A percentile compares a stretch with the other conserved stretches of the same genome.
phyloP scores from a whole-genome alignment of 2,888 invertebrate genomes.

The Tricholauxania praeusta region DNA sequence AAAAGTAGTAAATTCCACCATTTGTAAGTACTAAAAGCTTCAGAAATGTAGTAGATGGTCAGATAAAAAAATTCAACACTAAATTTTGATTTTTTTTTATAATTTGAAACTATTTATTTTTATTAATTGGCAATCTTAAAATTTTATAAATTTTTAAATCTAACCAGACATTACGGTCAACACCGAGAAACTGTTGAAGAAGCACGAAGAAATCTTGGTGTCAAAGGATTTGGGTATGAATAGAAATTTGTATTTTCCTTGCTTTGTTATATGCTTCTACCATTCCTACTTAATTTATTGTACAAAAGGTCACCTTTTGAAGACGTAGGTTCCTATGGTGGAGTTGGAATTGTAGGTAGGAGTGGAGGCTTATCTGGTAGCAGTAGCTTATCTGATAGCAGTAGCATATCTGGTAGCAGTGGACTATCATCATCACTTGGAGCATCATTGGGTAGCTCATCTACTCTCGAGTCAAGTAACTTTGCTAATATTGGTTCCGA shows the following conservation, averaged over 20 bases:
- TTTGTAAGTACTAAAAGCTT: conserved; percentile 60
- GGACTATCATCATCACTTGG: conserved; percentile 22
- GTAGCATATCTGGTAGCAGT: conserved; percentile 17
- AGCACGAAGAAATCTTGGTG: conserved; percentile 56
- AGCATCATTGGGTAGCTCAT: conserved; percentile 41
- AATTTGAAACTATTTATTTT: conserved; percentile 49
- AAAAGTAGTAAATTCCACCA: conserved; percentile 49
- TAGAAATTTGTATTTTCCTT: neutral
- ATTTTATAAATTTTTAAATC: conserved; percentile 15
- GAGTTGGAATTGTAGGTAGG: conserved; percentile 53
- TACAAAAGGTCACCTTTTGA: conserved; percentile 50
- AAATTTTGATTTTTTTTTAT: conserved; percentile 50
- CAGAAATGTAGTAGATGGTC: conserved; percentile 43
- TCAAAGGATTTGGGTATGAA: conserved; percentile 48
- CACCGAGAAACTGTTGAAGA: conserved; percentile 63
- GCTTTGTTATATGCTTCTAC: conserved; percentile 52
- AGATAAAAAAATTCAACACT: too few species aligned
- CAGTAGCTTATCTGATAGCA: conserved; percentile 14
- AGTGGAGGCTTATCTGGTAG: conserved; percentile 44
- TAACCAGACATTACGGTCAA: conserved; percentile 59
- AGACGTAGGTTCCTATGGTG: conserved; percentile 55
- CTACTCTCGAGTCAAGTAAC: conserved; percentile 53
- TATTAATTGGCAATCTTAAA: conserved; percentile 2
- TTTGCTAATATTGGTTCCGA: conserved; percentile 49
- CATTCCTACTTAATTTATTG: conserved; percentile 1